Evolutionary conservation across 2,888 invertebrate species (phyloP).

Genomic region (Sinotaia quadrata): DNA sequence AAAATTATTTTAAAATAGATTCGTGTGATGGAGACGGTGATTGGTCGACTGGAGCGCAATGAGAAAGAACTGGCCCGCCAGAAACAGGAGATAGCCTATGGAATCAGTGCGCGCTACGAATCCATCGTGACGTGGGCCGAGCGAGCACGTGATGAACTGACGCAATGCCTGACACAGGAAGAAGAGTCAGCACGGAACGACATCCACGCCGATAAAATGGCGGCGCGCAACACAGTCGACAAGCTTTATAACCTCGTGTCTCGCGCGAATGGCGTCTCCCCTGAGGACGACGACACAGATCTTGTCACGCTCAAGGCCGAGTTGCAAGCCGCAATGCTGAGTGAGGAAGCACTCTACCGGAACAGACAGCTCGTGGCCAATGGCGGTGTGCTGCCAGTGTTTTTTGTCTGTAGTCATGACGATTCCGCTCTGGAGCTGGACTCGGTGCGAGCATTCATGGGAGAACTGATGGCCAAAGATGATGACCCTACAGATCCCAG

Average conservation of each 20-base stretch:
- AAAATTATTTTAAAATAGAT: too few species aligned
- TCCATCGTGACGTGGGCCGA: background rate
- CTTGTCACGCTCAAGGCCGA: conserved; percentile 4
- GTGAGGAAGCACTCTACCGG: background rate
- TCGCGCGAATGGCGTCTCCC: background rate
- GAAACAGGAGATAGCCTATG: conserved; percentile 6
- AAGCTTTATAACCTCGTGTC: background rate
- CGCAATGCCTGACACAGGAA: background rate
- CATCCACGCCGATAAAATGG: background rate
- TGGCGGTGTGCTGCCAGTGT: too few species aligned
- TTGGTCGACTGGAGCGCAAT: background rate
- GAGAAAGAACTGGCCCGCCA: background rate
- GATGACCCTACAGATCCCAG: too few species aligned
- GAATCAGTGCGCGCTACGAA: conserved; percentile 5
- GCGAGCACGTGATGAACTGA: conserved; percentile 10
- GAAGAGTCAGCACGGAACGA: background rate
- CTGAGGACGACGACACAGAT: background rate
- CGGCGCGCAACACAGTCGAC: background rate
- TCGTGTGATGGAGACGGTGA: background rate
- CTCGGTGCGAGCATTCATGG: too few species aligned
- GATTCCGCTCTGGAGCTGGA: too few species aligned
- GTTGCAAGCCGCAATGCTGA: conserved; percentile 4
- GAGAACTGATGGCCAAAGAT: too few species aligned
- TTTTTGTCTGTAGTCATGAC: too few species aligned
- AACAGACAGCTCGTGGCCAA: background rate